Conservation (phyloP, 2,113 vertebrate species). For the Cariama cristata region DNA sequence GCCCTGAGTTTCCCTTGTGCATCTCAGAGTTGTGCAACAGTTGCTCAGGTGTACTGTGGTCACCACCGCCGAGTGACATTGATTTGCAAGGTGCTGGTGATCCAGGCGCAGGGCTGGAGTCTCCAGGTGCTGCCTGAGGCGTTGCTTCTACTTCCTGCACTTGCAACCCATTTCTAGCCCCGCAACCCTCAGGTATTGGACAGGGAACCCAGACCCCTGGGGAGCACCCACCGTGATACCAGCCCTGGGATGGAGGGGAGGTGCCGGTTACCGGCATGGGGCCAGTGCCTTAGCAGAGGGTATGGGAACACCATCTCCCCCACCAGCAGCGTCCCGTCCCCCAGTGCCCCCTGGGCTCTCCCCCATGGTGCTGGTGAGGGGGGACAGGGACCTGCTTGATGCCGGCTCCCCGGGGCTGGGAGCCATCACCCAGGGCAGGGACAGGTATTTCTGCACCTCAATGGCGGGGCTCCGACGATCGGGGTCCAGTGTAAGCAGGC, state of each 20-base stretch:
- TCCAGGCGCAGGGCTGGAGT: background rate
- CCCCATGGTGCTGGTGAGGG: accelerated
- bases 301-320: background rate
- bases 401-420: background rate
- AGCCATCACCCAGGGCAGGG: constrained; percentile 34
- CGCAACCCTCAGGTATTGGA: accelerated
- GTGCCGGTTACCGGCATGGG: background rate
- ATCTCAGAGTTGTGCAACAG: background rate
- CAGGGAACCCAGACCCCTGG: no score
- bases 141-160: background rate
- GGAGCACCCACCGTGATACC: accelerated
- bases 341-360: background rate
- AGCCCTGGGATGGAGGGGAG: background rate
- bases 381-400: accelerated
- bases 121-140: background rate
- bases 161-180: background rate
- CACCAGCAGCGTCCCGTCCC: background rate
- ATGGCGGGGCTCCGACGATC: constrained; percentile 79
- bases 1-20: background rate
- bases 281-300: background rate
- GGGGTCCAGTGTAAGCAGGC: constrained; percentile 84
- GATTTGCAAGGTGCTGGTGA: background rate
- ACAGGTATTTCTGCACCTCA: constrained; percentile 77
- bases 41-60: background rate
- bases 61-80: accelerated